Evolutionary conservation across 2,113 vertebrate species (phyloP), one percentile per base, ranked within the genome.

Genomic region (Cololabis saira): DNA sequence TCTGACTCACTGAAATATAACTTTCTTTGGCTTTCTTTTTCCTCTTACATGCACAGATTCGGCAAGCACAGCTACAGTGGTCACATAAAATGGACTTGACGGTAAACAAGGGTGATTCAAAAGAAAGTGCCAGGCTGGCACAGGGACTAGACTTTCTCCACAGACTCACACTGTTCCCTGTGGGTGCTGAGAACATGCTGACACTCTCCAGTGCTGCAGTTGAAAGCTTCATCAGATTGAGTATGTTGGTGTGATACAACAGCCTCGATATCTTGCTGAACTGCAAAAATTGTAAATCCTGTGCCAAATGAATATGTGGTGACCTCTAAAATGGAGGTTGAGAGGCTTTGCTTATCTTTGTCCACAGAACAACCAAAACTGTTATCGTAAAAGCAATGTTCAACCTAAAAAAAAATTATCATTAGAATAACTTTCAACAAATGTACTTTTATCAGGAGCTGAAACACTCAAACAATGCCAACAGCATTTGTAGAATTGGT

Each of bases 161-260:
- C 22, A 60, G 56, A 45, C 41, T 45, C 41, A 9, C 21, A 59
- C 56, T 45, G 41, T 27, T 44, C 21, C 15, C 41, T 22, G 37
- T 16, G 54, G 37, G 54, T 57, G 54, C 54, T 15, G 54, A 60
- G 42, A 61, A 30, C 41, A 33, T 15, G 21, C 61, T 44, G 51
- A 16, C 51, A 66, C 18, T 33, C 42, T n/a, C 17, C 62, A 21
- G 17, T 6, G 51, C 3, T 15, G n/a, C 15, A 21, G 11, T 11
- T 43, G 11, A 27, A 53, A 64, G 4, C 40, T 21, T 16, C 18
- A 43, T 58, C 40, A 16, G 41, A 58, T 43, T 11, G 6, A 57
- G 37, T 2, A 58, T 22, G 4, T 58, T 16, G 11, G 55, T 16
- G 18, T 41, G 12, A 12, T 5, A 12, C 18, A 42, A 1, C 40